Conservation (phyloP, 2,113 vertebrate genomes). For the Oceanodroma tethys region DNA sequence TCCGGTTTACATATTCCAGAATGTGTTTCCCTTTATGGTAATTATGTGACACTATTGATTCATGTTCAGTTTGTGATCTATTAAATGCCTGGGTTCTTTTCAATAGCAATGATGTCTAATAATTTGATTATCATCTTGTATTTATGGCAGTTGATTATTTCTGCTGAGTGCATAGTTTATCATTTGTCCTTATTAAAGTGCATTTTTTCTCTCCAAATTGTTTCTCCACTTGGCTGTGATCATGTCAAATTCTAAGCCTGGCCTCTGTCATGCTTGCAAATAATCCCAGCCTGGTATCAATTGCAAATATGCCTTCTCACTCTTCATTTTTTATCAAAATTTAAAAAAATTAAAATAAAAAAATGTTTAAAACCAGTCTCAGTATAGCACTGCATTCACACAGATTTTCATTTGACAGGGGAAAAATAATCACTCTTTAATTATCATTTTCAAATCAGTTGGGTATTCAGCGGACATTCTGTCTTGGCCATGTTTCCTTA, state of each 20-base stretch:
- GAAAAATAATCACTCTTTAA: background rate
- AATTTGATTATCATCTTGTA: background rate
- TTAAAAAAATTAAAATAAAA: background rate
- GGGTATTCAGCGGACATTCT: background rate
- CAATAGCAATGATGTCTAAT: background rate
- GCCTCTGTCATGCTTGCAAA: background rate
- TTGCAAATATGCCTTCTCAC: background rate
- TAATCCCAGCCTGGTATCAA: background rate
- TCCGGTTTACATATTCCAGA: rapidly evolving
- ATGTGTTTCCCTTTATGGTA: background rate
- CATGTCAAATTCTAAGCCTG: background rate
- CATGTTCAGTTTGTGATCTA: background rate
- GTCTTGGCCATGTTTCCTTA: background rate
- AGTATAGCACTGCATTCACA: background rate
- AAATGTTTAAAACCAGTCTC: background rate
- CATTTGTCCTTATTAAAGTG: background rate
- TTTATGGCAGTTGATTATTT: slow-evolving; percentile 1
- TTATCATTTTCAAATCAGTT: background rate
- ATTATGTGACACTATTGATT: background rate
- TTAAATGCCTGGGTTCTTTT: background rate
- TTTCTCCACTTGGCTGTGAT: background rate
- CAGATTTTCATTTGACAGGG: background rate
- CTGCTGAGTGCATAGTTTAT: background rate
- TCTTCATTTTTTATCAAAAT: background rate
- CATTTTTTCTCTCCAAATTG: background rate